These are phyloP conservation scores for Thaumetopoea pityocampa DNA, from an alignment of 1,140 invertebrate genomes.

Conservation along the genomic window DNA sequence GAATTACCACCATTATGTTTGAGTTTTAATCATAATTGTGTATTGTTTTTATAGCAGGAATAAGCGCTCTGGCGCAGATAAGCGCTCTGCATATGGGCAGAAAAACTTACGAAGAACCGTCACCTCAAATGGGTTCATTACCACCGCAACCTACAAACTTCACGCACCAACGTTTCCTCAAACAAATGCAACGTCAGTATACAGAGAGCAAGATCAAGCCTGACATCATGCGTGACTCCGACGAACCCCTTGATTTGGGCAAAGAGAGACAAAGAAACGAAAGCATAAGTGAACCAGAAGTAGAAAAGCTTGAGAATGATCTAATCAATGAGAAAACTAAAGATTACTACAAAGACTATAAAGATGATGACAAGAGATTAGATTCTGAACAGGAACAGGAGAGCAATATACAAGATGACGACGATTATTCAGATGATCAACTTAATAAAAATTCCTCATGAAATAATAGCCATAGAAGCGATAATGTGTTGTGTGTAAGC, in stretches of 20 bases:
- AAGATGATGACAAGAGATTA: slow-evolving; percentile 51
- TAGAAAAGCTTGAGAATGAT: slow-evolving; percentile 42
- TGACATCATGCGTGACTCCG: slow-evolving; percentile 62
- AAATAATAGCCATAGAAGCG: slow-evolving; percentile 27
- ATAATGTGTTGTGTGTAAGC: slow-evolving; percentile 20
- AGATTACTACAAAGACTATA: slow-evolving; percentile 57
- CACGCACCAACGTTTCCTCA: slow-evolving; percentile 77
- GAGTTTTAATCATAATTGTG: not conserved
- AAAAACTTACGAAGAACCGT: slow-evolving; percentile 68
- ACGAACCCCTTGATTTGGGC: slow-evolving; percentile 67
- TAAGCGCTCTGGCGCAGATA: slow-evolving; percentile 82
- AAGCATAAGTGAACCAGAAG: slow-evolving; percentile 44
- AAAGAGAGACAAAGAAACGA: slow-evolving; percentile 62
- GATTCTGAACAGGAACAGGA: slow-evolving; percentile 56
- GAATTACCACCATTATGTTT: too few relatives aligned
- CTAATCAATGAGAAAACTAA: slow-evolving; percentile 55
- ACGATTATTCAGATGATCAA: slow-evolving; percentile 68
- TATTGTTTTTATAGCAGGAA: slow-evolving; percentile 50
- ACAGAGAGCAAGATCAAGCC: slow-evolving; percentile 57
- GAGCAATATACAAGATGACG: slow-evolving; percentile 60
- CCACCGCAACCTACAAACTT: slow-evolving; percentile 66
- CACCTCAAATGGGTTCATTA: slow-evolving; percentile 66
- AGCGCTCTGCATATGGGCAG: slow-evolving; percentile 80
- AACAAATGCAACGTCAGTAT: slow-evolving; percentile 78
- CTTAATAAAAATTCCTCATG: slow-evolving; percentile 61